Evolutionary conservation across 2,888 invertebrate genomes (phyloP), one percentile per base, ranked within the genome.

Genomic region (Dryobota labecula): DNA sequence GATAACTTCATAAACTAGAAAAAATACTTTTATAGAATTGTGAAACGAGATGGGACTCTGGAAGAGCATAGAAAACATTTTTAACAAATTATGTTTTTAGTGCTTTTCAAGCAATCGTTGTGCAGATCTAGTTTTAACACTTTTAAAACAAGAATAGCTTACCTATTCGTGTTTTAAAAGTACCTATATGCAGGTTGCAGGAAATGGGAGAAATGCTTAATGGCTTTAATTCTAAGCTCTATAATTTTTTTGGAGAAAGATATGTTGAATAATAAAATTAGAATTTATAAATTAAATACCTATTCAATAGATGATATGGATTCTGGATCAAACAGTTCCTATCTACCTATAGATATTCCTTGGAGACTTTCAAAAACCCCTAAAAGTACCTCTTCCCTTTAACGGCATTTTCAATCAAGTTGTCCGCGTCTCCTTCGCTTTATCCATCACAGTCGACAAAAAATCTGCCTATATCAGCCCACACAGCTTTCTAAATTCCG

Each of bases 401-500:
- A 91, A 91, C 87, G 85, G 85, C 88, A 90, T 91, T 93, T 92
- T 92, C 92, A 92, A 93, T 92, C 90, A 92, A 92, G 90, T 91
- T 87, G 83, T 87, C 87, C 86, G 88, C 87, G 85, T 86, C 88
- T 88, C 83, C 88, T 88, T 87, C 84, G 84, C 87, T 91, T 90
- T 93, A 93, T 92, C 89, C 90, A 90, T 93, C 92, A 89, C 87
- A 89, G 90, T 90, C 89, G 90, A 89, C 91, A 93, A 93, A 92
- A 93, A 93, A 92, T 90, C 89, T 92, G 90, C 92, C 89, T 92
- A 89, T 90, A 90, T 91, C 90, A 90, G 90, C 88, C 88, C 84
- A 87, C 84, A 85, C 71, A 79, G 82, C 83, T 85, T 77, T 84
- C 65, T 63, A 60, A 58, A 43, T 45, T 57, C 33, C 7, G 53